Evolutionary conservation across 1,140 invertebrate species (phyloP).

Genomic region (Cherax destructor): DNA sequence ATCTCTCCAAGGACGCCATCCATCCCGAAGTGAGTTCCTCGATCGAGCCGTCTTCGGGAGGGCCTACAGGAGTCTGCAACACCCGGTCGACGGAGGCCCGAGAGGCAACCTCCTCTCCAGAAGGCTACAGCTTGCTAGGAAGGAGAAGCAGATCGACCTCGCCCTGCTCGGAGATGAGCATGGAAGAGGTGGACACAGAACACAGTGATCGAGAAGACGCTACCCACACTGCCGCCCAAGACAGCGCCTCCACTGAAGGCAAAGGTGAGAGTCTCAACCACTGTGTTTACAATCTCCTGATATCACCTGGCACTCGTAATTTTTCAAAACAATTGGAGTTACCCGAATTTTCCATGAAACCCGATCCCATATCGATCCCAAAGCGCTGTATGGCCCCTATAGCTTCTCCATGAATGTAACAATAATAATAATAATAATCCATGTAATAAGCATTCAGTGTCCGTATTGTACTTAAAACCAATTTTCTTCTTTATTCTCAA

Average conservation of each 20-base stretch:
- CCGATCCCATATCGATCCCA: too few species aligned
- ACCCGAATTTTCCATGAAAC: too few species aligned
- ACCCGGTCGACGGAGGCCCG: conserved; percentile 3
- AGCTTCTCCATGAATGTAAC: too few species aligned
- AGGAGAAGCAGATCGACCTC: conserved; percentile 56
- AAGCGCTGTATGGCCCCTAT: too few species aligned
- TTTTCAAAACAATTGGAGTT: too few species aligned
- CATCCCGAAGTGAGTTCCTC: conserved; percentile 57
- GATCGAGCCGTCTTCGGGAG: conserved; percentile 48
- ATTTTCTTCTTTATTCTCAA: too few species aligned
- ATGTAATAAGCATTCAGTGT: too few species aligned
- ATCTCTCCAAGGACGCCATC: conserved; percentile 55
- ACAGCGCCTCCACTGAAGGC: conserved; percentile 8
- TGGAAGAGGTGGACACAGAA: conserved; percentile 67
- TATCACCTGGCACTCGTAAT: too few species aligned
- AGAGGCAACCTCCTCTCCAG: conserved; percentile 39
- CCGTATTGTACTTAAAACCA: too few species aligned
- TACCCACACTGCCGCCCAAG: conserved; percentile 5
- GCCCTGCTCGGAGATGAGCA: conserved; percentile 63
- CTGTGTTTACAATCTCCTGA: not conserved
- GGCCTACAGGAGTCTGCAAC: conserved; percentile 6
- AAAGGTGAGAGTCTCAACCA: conserved; percentile 34
- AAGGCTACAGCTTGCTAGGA: conserved; percentile 22
- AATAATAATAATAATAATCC: too few species aligned
- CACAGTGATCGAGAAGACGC: conserved; percentile 58